Base-by-base conservation (phyloP, 92 coral and sea anemone species). In the Metridium senile region DNA sequence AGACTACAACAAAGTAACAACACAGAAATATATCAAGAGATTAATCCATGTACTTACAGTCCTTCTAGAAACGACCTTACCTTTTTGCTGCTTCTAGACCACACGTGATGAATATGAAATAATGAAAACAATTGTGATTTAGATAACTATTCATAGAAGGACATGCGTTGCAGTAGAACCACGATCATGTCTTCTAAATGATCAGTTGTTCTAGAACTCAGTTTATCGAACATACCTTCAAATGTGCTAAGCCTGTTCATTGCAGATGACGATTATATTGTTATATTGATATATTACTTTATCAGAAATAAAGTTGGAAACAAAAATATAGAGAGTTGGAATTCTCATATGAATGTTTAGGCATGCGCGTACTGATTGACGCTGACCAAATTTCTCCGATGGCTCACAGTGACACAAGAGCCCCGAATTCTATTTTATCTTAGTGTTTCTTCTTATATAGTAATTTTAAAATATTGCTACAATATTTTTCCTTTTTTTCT, bases 1-100 rank as follows among this genome's bases (percentile, higher is more conserved):
- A 95, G 85, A 82, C 99, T 94, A 26, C 4, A 54, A 54, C 3
- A 16, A 54, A 54, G 16, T 16, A 45, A 45, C 9, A 7, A 45
- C 61, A 54, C 61, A 22, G 23, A n/a, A 54, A 54, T 17, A 2
- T 54, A n/a, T 3, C 26, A 54, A 3, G n/a, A 17, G 17, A 17
- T 17, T 39, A 39, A 39, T 13, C 13, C 13, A 28, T 4, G 23
- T 63, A 63, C 69, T 63, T 63, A 63, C 69, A 63, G 43, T 9
- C 17, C n/a, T 30, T 21, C 4, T 28, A 63, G 69, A 21, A 17
- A 8, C 16, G 69, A 25, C 2, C 69, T 29, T 63, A 63, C 69
- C 69, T 63, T 63, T 63, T 63, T 4, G 69, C 45, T 13, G 45
- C 69, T 63, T 27, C 69, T 63, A 17, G n/a, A 63, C 3, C 22